These are phyloP conservation scores for Syritta pipiens DNA, from an alignment of 2,888 invertebrate species.

Conservation along the genomic window DNA sequence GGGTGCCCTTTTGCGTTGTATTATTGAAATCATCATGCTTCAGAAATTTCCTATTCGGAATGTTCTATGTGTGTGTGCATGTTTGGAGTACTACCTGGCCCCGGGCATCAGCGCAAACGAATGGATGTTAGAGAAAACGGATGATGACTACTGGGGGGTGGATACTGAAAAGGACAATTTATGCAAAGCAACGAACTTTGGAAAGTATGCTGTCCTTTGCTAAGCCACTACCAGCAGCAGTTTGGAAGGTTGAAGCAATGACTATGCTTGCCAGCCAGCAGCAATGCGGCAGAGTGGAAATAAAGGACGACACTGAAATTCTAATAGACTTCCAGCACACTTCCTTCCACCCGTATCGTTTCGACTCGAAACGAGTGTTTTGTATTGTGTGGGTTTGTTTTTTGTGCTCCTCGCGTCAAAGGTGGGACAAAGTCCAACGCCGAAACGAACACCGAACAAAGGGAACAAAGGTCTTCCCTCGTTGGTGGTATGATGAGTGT, in stretches of 20 bases:
- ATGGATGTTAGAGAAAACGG: slow-evolving; percentile 27
- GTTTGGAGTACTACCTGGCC: slow-evolving; percentile 38
- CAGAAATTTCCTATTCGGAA: slow-evolving; percentile 55
- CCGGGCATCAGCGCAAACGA: slow-evolving; percentile 47
- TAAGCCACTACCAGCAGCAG: slow-evolving; percentile 33
- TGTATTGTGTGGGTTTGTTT: slow-evolving; percentile 10
- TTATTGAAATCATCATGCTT: slow-evolving; percentile 68
- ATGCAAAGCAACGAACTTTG: slow-evolving; percentile 66
- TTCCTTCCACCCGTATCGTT: slow-evolving; percentile 56
- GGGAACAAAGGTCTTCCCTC: slow-evolving; percentile 45
- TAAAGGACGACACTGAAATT: slow-evolving; percentile 67
- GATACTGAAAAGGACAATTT: slow-evolving; percentile 66
- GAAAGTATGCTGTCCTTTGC: slow-evolving; percentile 37
- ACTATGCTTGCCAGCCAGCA: slow-evolving; percentile 49
- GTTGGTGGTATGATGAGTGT: slow-evolving; percentile 4
- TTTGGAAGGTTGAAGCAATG: slow-evolving; percentile 16
- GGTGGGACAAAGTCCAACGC: slow-evolving; percentile 24
- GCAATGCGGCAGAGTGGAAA: slow-evolving; percentile 66
- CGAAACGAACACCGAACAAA: slow-evolving; percentile 55
- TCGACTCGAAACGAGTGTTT: slow-evolving; percentile 9
- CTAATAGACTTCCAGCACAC: slow-evolving; percentile 67
- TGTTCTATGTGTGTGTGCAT: slow-evolving; percentile 23
- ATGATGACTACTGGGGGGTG: not conserved
- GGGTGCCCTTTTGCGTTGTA: slow-evolving; percentile 46
- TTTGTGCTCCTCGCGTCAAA: slow-evolving; percentile 8